Evolutionary conservation across 1,140 invertebrate genomes (phyloP).

Genomic region (Cotesia vestalis): DNA sequence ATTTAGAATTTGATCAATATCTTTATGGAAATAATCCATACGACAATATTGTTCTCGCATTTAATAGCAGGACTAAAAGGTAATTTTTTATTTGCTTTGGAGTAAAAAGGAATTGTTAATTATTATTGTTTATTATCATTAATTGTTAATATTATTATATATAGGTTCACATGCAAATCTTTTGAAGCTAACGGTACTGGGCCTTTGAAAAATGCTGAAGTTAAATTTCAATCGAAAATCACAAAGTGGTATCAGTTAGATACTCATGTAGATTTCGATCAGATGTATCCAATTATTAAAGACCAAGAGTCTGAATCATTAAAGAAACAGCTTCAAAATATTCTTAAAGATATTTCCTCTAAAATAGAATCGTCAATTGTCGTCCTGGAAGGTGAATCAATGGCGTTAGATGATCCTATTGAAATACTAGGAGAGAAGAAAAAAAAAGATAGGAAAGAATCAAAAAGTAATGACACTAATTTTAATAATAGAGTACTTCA

Average conservation of each 20-base stretch:
- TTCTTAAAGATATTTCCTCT: constrained; percentile 50
- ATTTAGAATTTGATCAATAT: constrained; percentile 66
- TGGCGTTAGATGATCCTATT: constrained; percentile 66
- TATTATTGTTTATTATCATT: neutral
- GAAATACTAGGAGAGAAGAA: constrained; percentile 67
- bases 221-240: constrained; percentile 72
- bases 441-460: constrained; percentile 65
- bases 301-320: constrained; percentile 69
- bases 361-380: constrained; percentile 69
- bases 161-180: constrained; percentile 58
- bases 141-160: constrained; percentile 32
- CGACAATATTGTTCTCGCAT: constrained; percentile 67
- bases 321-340: constrained; percentile 72
- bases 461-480: constrained; percentile 52
- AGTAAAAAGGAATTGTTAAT: constrained; percentile 30
- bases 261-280: constrained; percentile 75
- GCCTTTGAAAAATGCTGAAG: constrained; percentile 69
- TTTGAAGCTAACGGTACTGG: constrained; percentile 47
- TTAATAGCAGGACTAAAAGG: constrained; percentile 64
- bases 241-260: constrained; percentile 77
- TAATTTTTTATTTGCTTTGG: constrained; percentile 57
- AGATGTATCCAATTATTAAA: constrained; percentile 70
- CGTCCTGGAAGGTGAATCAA: constrained; percentile 71
- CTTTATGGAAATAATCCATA: constrained; percentile 67
- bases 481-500: constrained; percentile 59